phyloP scores from a whole-genome alignment of 2,797 vertebrate species.

The Protonibea diacanthus region DNA sequence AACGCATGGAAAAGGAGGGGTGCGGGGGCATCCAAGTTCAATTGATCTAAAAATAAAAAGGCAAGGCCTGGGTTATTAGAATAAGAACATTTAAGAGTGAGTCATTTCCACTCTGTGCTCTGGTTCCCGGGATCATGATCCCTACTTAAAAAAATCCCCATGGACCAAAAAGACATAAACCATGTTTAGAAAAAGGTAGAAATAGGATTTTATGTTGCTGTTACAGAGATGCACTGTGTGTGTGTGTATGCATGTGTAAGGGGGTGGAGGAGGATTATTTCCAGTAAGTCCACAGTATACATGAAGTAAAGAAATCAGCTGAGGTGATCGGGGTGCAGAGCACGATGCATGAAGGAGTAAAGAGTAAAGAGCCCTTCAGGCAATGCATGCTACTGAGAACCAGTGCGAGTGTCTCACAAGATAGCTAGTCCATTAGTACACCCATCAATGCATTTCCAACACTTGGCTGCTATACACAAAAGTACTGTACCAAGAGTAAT shows the following conservation, averaged over 20 bases:
- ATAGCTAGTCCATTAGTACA: constrained; percentile 71
- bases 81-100: constrained; percentile 64
- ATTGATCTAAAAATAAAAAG: constrained; percentile 83
- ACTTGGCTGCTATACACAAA: constrained; percentile 54
- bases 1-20: constrained; percentile 82
- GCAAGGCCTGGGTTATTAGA: constrained; percentile 49
- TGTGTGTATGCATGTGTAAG: background rate
- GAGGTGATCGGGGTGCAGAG: constrained; percentile 44
- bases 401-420: constrained; percentile 57
- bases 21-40: constrained; percentile 75
- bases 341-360: constrained; percentile 36
- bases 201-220: constrained; percentile 30
- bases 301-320: constrained; percentile 49
- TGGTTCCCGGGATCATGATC: constrained; percentile 44
- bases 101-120: constrained; percentile 52
- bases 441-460: constrained; percentile 61
- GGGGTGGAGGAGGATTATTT: constrained; percentile 29
- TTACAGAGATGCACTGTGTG: constrained; percentile 23
- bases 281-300: constrained; percentile 16
- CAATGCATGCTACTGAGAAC: constrained; percentile 52
- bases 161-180: constrained; percentile 24
- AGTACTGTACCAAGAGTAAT: constrained; percentile 58
- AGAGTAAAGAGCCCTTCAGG: constrained; percentile 62
- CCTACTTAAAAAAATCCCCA: constrained; percentile 32
- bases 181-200: constrained; percentile 44